Conservation (phyloP, 2,113 vertebrate species). For the Myotis davidii region DNA sequence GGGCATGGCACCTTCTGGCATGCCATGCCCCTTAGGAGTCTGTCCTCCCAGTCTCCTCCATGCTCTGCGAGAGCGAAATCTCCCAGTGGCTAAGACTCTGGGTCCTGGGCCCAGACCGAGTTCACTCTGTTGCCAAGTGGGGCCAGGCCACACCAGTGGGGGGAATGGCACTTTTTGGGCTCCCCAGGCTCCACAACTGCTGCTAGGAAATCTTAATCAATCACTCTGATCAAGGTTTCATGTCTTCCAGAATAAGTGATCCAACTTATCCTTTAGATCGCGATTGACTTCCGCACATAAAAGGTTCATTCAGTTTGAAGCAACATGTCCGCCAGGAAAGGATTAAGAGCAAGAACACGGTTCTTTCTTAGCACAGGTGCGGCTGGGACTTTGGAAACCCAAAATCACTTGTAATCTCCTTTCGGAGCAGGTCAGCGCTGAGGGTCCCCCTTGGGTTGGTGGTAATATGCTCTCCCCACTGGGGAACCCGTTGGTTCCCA, state of each 20-base stretch:
- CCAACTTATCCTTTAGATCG: slow-evolving; percentile 18
- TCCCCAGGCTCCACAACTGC: not conserved
- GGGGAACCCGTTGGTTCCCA: not conserved
- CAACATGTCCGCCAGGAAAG: slow-evolving; percentile 21
- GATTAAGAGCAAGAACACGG: slow-evolving; percentile 29
- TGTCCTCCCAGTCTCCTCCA: not conserved
- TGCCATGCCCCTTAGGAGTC: not conserved
- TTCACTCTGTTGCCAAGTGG: not conserved
- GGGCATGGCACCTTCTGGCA: not conserved
- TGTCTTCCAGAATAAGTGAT: slow-evolving; percentile 37
- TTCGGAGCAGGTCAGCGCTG: not conserved
- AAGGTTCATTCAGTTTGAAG: not conserved
- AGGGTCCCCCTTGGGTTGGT: not conserved
- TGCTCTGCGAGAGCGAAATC: not conserved
- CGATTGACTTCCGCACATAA: not conserved
- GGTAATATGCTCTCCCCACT: no score
- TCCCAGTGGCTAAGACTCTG: not conserved
- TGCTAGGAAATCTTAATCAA: slow-evolving; percentile 27
- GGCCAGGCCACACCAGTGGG: not conserved
- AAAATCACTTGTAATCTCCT: not conserved
- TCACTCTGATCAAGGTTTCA: not conserved
- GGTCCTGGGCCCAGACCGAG: not conserved
- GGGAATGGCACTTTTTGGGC: not conserved
- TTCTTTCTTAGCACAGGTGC: not conserved
- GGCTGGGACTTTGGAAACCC: not conserved